phyloP scores from a whole-genome alignment of 2,113 vertebrate species.

The Spea bombifrons region DNA sequence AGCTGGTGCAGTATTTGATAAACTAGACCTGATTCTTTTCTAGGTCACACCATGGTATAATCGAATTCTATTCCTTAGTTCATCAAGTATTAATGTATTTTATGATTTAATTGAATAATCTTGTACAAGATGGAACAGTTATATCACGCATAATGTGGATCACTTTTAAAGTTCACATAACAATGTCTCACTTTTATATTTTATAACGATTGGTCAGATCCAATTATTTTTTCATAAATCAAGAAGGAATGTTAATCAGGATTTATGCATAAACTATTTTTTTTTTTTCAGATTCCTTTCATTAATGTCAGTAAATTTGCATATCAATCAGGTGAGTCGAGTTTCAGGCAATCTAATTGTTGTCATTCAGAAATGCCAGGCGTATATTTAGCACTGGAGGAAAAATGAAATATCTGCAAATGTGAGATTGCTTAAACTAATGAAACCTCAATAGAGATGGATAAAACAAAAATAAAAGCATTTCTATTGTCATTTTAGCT shows the following conservation, averaged over 20 bases:
- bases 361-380: constrained; percentile 5
- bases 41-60: constrained; percentile 41
- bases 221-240: constrained; percentile 43
- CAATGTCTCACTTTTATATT: constrained; percentile 30
- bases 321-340: constrained; percentile 23
- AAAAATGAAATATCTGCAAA: not conserved
- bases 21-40: constrained; percentile 35
- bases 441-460: not conserved
- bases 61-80: constrained; percentile 36
- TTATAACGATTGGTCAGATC: constrained; percentile 30
- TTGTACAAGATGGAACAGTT: constrained; percentile 35
- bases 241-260: constrained; percentile 40
- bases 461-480: not conserved
- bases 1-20: constrained; percentile 4
- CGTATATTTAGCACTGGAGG: constrained; percentile 4
- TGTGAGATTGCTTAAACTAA: not conserved
- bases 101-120: constrained; percentile 48
- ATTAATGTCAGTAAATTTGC: constrained; percentile 24
- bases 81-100: constrained; percentile 43
- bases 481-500: no score
- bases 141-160: constrained; percentile 33
- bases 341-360: constrained; percentile 24
- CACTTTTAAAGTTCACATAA: constrained; percentile 35
- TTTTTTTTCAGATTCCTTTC: constrained; percentile 2
- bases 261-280: constrained; percentile 33